phyloP scores from a whole-genome alignment of 2,888 invertebrate species.

The Bellardia bayeri region DNA sequence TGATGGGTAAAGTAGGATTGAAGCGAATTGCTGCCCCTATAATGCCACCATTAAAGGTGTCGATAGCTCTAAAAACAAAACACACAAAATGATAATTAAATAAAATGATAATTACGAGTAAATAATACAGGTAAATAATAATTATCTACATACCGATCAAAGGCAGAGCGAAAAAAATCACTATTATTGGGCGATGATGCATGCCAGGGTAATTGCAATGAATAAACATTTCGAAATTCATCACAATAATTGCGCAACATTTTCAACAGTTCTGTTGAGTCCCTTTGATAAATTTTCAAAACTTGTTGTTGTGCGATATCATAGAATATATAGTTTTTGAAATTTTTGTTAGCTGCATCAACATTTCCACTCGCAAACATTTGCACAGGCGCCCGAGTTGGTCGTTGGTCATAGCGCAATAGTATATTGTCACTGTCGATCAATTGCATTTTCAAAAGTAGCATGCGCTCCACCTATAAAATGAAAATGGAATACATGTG shows the following conservation, averaged over 20 bases:
- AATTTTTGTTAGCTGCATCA: slow-evolving; percentile 83
- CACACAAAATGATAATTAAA: slow-evolving; percentile 10
- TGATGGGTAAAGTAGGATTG: slow-evolving; percentile 95
- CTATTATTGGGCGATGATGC: slow-evolving; percentile 97
- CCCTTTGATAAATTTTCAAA: slow-evolving; percentile 94
- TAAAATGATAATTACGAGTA: slow-evolving; percentile 35
- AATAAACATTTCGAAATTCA: slow-evolving; percentile 94
- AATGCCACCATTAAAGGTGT: slow-evolving; percentile 88
- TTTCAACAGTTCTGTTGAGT: slow-evolving; percentile 92
- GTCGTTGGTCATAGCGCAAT: slow-evolving; percentile 91
- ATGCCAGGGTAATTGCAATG: slow-evolving; percentile 91
- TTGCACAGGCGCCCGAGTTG: slow-evolving; percentile 86
- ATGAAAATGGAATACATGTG: not conserved
- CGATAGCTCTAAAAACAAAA: slow-evolving; percentile 72
- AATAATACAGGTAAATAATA: not conserved
- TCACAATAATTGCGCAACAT: slow-evolving; percentile 96
- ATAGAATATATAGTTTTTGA: slow-evolving; percentile 93
- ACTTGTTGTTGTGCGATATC: slow-evolving; percentile 93
- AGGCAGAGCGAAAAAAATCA: slow-evolving; percentile 86
- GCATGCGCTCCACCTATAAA: slow-evolving; percentile 88
- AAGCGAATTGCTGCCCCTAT: slow-evolving; percentile 95
- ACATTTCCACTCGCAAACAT: slow-evolving; percentile 88
- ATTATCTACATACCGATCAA: slow-evolving; percentile 67
- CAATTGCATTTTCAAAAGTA: slow-evolving; percentile 98
- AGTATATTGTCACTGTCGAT: slow-evolving; percentile 95